Evolutionary conservation across 1,140 invertebrate species (phyloP), one percentile per base, ranked within the genome.

Genomic region (Chymomyza costata): DNA sequence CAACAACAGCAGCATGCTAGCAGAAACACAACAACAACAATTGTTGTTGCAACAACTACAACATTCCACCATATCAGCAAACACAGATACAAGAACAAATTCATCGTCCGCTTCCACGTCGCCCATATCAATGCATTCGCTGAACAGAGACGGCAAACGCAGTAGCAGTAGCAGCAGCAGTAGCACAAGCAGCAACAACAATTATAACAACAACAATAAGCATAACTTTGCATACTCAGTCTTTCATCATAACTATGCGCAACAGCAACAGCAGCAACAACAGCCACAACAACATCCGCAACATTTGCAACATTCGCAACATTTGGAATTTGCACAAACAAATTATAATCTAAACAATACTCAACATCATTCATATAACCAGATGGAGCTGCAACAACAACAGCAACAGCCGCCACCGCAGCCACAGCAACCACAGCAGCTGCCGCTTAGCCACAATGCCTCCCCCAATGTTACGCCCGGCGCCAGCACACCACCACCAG

Each of bases 101-200:
- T n/a, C 62, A 21, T 71, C 59, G 76, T 51, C 48, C 8, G 2
- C 48, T 13, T 34, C 31, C 5, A n/a, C 31, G 13, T 78, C 63
- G 73, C 73, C 63, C 44, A 67, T 67, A 80, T 71, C 71, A 54
- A 52, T 53, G 50, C 67, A 64, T 66, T 66, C 51, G 48, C 48
- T 70, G 66, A 54, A 40, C 40, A 70, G 59, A 53, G 40, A 6
- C 34, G 17, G 21, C 32, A 19, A 17, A 40, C 32, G 15, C 41
- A 38, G n/a, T 32, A 56, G 3, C 35, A 18, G 3, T 32, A 63
- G 18, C 39, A 55, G 8, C 54, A 52, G 10, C 7, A 44, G 11
- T 44, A 56, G 21, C 32, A 48, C 15, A 37, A 49, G 30, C 37
- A 49, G 10, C 32, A 58, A 25, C 46, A 55, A 39, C 45, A 54